phyloP scores from a whole-genome alignment of 2,113 vertebrate species.

The Dasyornis broadbenti region DNA sequence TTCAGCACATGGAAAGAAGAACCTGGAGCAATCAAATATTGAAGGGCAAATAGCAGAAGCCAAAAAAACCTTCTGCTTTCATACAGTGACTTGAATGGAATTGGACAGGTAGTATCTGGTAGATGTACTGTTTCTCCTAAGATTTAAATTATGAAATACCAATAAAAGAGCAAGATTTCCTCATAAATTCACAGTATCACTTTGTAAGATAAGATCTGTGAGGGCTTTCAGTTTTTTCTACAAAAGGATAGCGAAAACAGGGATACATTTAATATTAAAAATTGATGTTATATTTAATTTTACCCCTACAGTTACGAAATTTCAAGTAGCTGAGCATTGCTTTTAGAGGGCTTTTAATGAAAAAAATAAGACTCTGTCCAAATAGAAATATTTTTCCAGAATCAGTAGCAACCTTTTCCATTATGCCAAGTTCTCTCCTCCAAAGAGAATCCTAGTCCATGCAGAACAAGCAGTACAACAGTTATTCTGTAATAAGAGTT shows the following conservation, averaged over 20 bases:
- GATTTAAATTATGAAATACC: background rate
- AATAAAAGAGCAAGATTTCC: background rate
- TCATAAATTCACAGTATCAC: background rate
- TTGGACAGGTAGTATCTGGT: background rate
- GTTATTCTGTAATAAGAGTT: background rate
- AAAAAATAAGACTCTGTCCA: background rate
- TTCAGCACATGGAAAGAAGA: background rate
- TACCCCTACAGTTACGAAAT: background rate
- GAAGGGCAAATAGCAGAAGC: background rate
- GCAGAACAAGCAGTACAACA: background rate
- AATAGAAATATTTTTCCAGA: background rate
- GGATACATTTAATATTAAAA: background rate
- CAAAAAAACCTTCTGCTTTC: background rate
- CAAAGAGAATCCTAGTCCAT: background rate
- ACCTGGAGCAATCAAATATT: background rate
- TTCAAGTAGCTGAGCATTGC: background rate
- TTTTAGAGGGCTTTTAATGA: background rate
- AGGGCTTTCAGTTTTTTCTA: background rate
- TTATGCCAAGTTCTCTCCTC: background rate
- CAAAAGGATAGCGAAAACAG: background rate
- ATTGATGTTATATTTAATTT: background rate
- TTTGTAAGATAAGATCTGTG: background rate
- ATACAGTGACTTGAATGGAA: background rate
- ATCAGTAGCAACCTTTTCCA: background rate
- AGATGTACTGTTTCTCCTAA: background rate